These are phyloP conservation scores for Heteronetta atricapilla DNA, from an alignment of 2,113 vertebrate genomes.

Conservation along the genomic window DNA sequence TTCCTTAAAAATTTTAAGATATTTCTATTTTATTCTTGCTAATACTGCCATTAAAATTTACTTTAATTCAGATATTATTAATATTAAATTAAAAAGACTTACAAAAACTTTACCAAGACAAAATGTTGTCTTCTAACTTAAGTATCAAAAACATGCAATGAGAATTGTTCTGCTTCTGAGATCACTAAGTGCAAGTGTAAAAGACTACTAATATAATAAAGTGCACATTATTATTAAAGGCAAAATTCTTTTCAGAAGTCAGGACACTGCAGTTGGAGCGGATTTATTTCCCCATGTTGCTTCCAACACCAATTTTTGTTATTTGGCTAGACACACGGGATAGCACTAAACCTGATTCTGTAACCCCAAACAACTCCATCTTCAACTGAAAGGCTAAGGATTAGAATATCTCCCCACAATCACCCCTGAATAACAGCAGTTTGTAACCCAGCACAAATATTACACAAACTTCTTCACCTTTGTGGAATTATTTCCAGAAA, in stretches of 20 bases:
- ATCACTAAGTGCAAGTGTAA: neutral
- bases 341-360: neutral
- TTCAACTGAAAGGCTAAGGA: neutral
- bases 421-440: neutral
- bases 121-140: neutral
- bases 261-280: neutral
- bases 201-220: neutral
- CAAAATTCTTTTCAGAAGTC: neutral
- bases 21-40: neutral
- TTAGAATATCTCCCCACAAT: neutral
- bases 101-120: neutral
- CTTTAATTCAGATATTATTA: neutral
- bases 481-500: neutral
- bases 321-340: neutral
- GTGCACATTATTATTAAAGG: neutral
- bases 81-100: neutral
- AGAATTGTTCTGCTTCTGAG: neutral
- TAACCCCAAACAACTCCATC: neutral
- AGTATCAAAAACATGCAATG: neutral
- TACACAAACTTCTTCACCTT: neutral
- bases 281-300: rapidly evolving
- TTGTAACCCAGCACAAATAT: neutral
- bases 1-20: neutral
- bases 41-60: neutral
- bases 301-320: neutral